These are phyloP conservation scores for Gallinago jamesoni DNA, from an alignment of 2,113 vertebrate genomes.

Conservation along the genomic window DNA sequence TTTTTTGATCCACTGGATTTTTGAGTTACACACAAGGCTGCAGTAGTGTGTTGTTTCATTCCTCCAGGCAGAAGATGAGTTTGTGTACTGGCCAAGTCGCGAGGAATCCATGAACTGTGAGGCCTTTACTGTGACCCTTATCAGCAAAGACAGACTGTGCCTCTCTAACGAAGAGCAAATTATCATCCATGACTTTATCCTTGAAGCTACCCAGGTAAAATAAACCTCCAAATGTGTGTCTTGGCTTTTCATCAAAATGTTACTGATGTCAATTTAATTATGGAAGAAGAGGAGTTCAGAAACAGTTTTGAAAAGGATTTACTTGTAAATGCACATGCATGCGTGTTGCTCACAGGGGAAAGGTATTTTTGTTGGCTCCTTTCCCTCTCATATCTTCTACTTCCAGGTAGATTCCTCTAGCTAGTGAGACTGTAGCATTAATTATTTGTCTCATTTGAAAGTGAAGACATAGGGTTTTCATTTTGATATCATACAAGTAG, in stretches of 20 bases:
- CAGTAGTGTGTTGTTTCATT: conserved; percentile 14
- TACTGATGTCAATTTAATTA: background rate
- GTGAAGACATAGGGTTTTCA: background rate
- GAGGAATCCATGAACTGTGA: conserved; percentile 99
- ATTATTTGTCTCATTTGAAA: background rate
- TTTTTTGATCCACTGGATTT: conserved; percentile 61
- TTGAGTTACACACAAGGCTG: background rate
- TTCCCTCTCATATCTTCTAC: background rate
- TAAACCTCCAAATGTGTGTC: background rate
- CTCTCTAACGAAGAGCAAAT: conserved; percentile 99
- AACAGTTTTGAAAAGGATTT: background rate
- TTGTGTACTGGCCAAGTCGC: conserved; percentile 98
- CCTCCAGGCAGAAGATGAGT: conserved; percentile 94
- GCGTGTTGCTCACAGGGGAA: background rate
- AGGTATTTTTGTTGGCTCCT: background rate
- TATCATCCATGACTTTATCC: conserved; percentile 98
- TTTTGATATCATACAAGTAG: background rate
- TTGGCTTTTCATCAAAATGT: background rate
- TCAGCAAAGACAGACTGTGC: conserved; percentile 98
- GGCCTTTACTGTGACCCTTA: conserved; percentile 97
- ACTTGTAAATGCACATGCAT: background rate
- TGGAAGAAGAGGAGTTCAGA: background rate
- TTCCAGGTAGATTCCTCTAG: background rate
- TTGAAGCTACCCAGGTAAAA: conserved; percentile 97
- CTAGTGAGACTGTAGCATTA: background rate